phyloP scores from a whole-genome alignment of 2,797 vertebrate genomes.

The Liparis tanakae region DNA sequence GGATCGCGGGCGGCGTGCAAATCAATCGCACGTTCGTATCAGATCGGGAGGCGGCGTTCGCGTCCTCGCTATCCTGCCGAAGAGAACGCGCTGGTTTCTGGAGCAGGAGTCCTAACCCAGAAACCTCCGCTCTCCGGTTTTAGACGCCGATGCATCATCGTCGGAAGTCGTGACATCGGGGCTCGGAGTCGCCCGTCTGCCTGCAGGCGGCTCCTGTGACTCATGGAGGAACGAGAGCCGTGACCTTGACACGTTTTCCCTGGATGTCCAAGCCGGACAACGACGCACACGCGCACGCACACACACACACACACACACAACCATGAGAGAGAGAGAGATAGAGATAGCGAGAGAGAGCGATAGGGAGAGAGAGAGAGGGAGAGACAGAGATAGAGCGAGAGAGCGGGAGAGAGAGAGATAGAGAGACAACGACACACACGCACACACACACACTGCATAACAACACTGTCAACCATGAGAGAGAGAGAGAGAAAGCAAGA shows the following conservation, averaged over 20 bases:
- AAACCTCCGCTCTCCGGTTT: constrained; percentile 58
- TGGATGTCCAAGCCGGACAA: constrained; percentile 16
- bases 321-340: too few species aligned
- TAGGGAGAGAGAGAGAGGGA: too few species aligned
- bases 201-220: constrained; percentile 48
- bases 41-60: neutral
- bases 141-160: constrained; percentile 39
- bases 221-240: constrained; percentile 48
- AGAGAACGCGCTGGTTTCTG: constrained; percentile 25
- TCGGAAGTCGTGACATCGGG: constrained; percentile 42
- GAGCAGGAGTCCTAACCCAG: constrained; percentile 46
- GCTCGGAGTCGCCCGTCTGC: constrained; percentile 31
- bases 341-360: too few species aligned
- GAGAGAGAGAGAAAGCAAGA: too few species aligned
- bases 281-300: neutral
- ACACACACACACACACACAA: too few species aligned
- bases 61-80: neutral
- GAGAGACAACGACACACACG: too few species aligned
- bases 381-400: too few species aligned
- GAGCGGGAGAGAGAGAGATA: too few species aligned
- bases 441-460: too few species aligned
- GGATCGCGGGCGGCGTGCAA: constrained; percentile 19
- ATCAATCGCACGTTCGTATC: constrained; percentile 12
- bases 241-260: constrained; percentile 50
- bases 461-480: too few species aligned